Evolutionary conservation across 2,888 invertebrate species (phyloP).

Genomic region (Polymixis lichenea): DNA sequence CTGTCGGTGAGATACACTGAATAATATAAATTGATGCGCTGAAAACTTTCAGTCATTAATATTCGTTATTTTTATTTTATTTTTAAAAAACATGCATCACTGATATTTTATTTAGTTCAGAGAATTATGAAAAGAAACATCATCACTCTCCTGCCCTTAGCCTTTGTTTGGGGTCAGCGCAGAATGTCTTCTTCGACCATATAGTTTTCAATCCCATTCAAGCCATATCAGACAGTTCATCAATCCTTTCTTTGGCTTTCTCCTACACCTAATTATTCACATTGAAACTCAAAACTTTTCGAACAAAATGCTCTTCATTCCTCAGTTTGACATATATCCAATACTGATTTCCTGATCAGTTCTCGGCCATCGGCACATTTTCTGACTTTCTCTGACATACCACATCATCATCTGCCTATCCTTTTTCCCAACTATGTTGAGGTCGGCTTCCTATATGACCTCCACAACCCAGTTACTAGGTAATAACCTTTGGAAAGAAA

Average conservation of each 20-base stretch:
- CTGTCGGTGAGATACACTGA: constrained; percentile 12
- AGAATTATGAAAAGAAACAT: not conserved
- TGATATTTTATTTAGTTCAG: constrained; percentile 1
- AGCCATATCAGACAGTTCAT: no score
- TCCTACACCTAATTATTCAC: not conserved
- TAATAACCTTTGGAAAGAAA: no score
- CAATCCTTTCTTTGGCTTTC: not conserved
- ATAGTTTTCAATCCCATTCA: not conserved
- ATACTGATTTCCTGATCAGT: not conserved
- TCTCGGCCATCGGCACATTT: not conserved
- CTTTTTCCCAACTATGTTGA: no score
- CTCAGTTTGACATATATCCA: not conserved
- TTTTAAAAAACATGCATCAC: not conserved
- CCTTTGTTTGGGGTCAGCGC: not conserved
- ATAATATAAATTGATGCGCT: constrained; percentile 40
- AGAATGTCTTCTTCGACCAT: no score
- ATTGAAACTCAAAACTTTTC: not conserved
- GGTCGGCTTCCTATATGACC: no score
- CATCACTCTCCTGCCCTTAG: not conserved
- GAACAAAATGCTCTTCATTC: no score
- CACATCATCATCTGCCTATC: no score
- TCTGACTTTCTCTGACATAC: not conserved
- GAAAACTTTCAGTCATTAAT: constrained; percentile 31
- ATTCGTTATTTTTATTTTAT: constrained; percentile 24
- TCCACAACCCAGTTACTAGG: no score